Conservation (phyloP, 1,140 invertebrate species). For the Penaeus indicus region DNA sequence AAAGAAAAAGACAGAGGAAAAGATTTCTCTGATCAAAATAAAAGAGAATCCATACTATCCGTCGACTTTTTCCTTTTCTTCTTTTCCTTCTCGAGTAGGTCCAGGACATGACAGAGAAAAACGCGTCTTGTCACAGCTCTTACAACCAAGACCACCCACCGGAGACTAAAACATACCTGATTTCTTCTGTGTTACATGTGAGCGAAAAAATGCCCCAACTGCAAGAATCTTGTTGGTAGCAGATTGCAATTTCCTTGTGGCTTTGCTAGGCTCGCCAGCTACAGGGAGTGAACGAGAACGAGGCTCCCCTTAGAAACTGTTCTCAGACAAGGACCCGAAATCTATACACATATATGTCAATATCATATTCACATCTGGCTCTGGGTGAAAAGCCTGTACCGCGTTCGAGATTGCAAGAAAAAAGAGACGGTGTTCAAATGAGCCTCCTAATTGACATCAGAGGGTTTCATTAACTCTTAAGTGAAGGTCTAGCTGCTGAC, state of each 20-base stretch:
- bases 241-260: conserved; percentile 45
- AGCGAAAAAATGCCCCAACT: conserved; percentile 40
- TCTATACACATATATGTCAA: background rate
- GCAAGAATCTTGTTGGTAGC: conserved; percentile 43
- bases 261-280: conserved; percentile 35
- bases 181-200: conserved; percentile 42
- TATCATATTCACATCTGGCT: background rate
- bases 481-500: too few relatives aligned
- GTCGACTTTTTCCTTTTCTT: too few relatives aligned
- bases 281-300: conserved; percentile 32
- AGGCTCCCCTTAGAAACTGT: conserved; percentile 37
- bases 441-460: too few relatives aligned
- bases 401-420: too few relatives aligned
- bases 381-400: background rate
- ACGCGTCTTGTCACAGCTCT: too few relatives aligned
- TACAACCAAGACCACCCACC: background rate
- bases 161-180: conserved; percentile 29
- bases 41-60: too few relatives aligned
- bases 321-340: background rate
- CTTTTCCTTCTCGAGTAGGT: too few relatives aligned
- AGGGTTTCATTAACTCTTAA: too few relatives aligned
- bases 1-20: too few relatives aligned
- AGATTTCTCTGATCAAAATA: too few relatives aligned
- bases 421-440: too few relatives aligned
- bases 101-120: too few relatives aligned